phyloP scores from a whole-genome alignment of 2,113 vertebrate species.

The Scatophagus argus region DNA sequence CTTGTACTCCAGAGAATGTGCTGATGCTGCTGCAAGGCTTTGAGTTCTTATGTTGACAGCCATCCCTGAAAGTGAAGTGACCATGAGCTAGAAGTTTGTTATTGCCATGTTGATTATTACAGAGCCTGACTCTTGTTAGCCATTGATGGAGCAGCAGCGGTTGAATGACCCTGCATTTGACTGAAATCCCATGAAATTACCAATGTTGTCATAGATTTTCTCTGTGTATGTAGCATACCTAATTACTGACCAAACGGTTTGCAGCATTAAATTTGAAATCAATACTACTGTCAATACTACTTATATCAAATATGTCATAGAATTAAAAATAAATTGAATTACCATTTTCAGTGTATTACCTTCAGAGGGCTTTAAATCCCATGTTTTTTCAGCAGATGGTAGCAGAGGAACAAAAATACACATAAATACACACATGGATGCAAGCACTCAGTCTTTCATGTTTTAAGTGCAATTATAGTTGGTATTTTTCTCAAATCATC shows the following conservation, averaged over 20 bases:
- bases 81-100: too few species aligned
- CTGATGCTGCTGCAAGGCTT: too few species aligned
- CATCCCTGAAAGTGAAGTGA: too few species aligned
- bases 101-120: too few species aligned
- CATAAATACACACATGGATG: neutral
- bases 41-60: too few species aligned
- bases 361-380: neutral
- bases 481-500: slow-evolving; percentile 39
- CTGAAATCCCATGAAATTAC: neutral
- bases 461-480: slow-evolving; percentile 7
- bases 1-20: too few species aligned
- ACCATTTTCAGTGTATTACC: neutral
- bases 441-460: neutral
- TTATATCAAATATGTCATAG: neutral
- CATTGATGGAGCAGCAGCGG: too few species aligned
- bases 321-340: neutral
- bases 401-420: slow-evolving; percentile 39
- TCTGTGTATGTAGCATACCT: neutral
- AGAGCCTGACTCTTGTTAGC: too few species aligned
- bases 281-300: too few species aligned
- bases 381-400: slow-evolving; percentile 58
- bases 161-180: too few species aligned
- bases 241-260: neutral
- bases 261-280: neutral
- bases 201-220: too few species aligned